Evolutionary conservation across 2,888 invertebrate genomes (phyloP), one percentile per base, ranked within the genome.

Genomic region (Drosophila limbata): DNA sequence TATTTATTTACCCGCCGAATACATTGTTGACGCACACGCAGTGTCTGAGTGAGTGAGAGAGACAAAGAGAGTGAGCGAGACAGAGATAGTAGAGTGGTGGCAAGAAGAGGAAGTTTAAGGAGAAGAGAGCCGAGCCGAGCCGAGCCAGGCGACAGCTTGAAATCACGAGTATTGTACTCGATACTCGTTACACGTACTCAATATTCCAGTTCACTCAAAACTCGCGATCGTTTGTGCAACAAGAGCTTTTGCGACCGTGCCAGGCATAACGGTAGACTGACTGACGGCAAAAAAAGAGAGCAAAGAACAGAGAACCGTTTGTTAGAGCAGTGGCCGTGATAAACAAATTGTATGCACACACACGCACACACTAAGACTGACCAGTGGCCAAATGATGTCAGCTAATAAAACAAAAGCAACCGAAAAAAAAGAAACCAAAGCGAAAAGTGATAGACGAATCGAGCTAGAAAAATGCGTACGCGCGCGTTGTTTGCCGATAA

Each of bases 1-100:
- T 91, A 90, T 85, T 91, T 91, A 90, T 85, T 91, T 91, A 91
- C 91, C 91, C 81, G 91, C 91, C 65, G 91, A 90, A 87, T 91
- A 91, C 91, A 91, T 91, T 79, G 69, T 69, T 57, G 74, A 64
- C 42, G 61, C 64, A 64, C 63, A 52, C 55, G 44, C 42, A 51
- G 53, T 45, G 31, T 37, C 42, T 15, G 44, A 35, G 33, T 33
- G 15, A 21, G 55, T 15, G 44, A 62, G 53, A 45, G 11, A 59
- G 59, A 59, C 17, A 39, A 17, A 48, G 33, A 40, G 31, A 6
- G 33, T 51, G 25, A 42, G 64, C 65, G 55, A 45, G 60, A 2
- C 25, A 48, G 17, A 13, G 31, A 21, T 37, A 59, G 66, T 8
- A 51, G 53, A 66, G 56, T 44, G 50, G 37, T 47, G 53, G 37